These are phyloP conservation scores for Pseudonaja textilis DNA, from an alignment of 2,113 vertebrate species.

Conservation along the genomic window DNA sequence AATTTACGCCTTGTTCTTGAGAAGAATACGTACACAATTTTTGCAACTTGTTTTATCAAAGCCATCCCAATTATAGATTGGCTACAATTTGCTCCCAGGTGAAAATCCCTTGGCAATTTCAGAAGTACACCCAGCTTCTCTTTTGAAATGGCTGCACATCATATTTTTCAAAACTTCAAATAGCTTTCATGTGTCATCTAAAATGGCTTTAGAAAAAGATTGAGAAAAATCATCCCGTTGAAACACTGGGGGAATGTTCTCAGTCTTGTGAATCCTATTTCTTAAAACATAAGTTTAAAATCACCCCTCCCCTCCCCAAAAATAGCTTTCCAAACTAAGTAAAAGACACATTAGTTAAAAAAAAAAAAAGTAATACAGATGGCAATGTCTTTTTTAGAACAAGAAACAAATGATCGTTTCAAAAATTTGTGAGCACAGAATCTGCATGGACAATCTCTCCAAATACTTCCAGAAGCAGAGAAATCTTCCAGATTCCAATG, in stretches of 20 bases:
- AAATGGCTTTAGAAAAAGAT: neutral
- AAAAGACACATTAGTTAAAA: neutral
- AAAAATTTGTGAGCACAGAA: neutral
- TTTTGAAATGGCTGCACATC: neutral
- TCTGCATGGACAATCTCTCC: neutral
- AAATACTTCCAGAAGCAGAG: neutral
- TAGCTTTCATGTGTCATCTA: neutral
- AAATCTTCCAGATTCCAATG: neutral
- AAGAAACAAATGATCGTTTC: neutral
- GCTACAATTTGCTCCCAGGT: neutral
- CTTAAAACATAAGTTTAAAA: neutral
- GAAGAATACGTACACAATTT: neutral
- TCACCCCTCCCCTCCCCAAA: neutral
- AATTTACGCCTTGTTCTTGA: neutral
- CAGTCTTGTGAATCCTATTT: neutral
- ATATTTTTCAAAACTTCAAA: neutral
- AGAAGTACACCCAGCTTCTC: neutral
- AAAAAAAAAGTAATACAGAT: neutral
- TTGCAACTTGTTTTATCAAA: slow-evolving; percentile 8
- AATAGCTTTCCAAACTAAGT: neutral
- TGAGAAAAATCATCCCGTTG: neutral
- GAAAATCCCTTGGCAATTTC: slow-evolving; percentile 22
- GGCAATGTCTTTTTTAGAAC: neutral
- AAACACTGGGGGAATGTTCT: neutral
- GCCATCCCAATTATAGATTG: slow-evolving; percentile 23